phyloP scores from a whole-genome alignment of 53 echinoderm and acorn worm species.

The Echinarachnius parma region DNA sequence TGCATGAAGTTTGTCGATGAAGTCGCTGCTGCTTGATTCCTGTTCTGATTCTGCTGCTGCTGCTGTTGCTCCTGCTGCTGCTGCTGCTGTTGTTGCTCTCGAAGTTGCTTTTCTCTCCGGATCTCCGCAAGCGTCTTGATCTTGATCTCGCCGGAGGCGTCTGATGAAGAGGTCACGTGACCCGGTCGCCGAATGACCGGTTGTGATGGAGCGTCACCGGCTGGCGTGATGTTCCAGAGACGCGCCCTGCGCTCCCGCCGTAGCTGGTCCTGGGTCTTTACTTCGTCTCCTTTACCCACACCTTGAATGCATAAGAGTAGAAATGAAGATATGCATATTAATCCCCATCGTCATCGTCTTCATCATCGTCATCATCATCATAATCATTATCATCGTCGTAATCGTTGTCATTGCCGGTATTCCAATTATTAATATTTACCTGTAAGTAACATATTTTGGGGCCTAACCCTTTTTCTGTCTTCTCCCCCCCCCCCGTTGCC shows the following conservation, averaged over 20 bases:
- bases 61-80: background rate
- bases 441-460: no score
- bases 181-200: conserved; percentile 1
- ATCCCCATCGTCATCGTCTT: no score
- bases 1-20: background rate
- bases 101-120: conserved; percentile 31
- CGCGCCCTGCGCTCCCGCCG: conserved; percentile 22
- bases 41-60: background rate
- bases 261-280: conserved; percentile 5
- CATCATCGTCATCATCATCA: no score
- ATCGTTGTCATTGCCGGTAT: no score
- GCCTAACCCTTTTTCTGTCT: no score
- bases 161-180: conserved; percentile 1
- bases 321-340: background rate
- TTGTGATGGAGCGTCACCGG: background rate
- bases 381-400: no score
- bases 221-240: conserved; percentile 10
- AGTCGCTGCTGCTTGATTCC: background rate
- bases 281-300: background rate
- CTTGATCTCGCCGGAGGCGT: conserved; percentile 20
- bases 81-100: background rate
- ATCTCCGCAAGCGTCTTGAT: conserved; percentile 39
- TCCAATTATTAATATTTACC: no score
- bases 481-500: no score
- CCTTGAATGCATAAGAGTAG: background rate